Evolutionary conservation across 2,888 invertebrate genomes (phyloP).

Genomic region (Pachydiplax longipennis): DNA sequence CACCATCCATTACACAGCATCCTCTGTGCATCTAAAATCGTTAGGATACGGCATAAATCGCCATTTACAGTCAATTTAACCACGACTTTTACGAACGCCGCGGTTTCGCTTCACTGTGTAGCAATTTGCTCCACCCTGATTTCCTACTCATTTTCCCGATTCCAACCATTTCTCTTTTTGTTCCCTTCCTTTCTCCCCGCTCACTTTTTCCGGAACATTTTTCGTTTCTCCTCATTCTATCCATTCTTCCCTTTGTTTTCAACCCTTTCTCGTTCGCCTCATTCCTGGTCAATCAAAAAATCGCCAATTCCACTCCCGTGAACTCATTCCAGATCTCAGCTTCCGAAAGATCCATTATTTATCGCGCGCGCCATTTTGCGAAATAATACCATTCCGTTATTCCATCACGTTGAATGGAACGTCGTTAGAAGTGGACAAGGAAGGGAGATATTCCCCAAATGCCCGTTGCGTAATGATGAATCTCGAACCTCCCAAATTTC

Average conservation of each 20-base stretch:
- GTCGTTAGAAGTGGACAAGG: neutral
- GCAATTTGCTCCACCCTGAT: too few relatives aligned
- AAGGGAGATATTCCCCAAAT: neutral
- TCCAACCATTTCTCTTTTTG: neutral
- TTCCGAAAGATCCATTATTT: neutral
- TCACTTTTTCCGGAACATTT: neutral
- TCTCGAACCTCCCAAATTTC: neutral
- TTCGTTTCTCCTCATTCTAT: too few relatives aligned
- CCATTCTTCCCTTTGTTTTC: neutral
- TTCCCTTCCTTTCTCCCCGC: neutral
- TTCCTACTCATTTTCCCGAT: neutral
- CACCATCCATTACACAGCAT: too few relatives aligned
- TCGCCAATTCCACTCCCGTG: neutral
- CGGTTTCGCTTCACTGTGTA: too few relatives aligned
- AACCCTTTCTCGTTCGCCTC: neutral
- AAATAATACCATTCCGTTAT: neutral
- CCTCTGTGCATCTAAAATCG: too few relatives aligned
- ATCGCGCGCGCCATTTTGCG: neutral
- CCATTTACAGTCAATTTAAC: neutral
- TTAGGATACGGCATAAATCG: neutral
- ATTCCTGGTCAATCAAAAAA: neutral
- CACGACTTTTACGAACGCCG: neutral
- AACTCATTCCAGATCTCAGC: neutral
- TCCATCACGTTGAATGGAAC: neutral
- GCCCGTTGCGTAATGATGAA: neutral